Conservation (phyloP, 2,797 vertebrate species). For the Calcarius lapponicus region DNA sequence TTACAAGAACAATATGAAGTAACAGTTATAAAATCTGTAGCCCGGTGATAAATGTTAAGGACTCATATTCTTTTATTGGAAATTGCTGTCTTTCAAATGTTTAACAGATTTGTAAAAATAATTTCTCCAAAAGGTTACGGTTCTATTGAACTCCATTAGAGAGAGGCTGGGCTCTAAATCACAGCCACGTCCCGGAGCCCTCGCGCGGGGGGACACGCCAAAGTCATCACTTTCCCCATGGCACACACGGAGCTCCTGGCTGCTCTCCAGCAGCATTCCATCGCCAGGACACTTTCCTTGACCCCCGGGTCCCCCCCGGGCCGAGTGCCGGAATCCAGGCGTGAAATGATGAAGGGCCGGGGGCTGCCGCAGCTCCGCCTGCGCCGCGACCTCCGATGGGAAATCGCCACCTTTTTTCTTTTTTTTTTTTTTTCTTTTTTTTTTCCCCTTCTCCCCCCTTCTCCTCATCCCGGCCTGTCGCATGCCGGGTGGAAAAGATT, state of each 20-base stretch:
- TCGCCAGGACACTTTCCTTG: conserved; percentile 68
- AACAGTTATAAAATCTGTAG: conserved; percentile 58
- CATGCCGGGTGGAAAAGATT: conserved; percentile 92
- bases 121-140: conserved; percentile 62
- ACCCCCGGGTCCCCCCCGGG: conserved; percentile 66
- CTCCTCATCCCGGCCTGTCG: conserved; percentile 81
- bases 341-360: conserved; percentile 85
- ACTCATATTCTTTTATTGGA: conserved; percentile 55
- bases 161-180: conserved; percentile 42
- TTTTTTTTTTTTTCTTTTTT: not conserved
- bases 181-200: not conserved
- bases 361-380: conserved; percentile 64
- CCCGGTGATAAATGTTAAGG: conserved; percentile 61
- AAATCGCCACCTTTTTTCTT: conserved; percentile 68
- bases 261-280: conserved; percentile 49
- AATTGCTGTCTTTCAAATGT: conserved; percentile 67
- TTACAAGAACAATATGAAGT: conserved; percentile 63
- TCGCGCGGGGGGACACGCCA: not conserved
- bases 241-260: not conserved
- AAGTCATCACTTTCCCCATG: conserved; percentile 35
- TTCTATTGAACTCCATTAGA: conserved; percentile 25
- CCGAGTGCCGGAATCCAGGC: conserved; percentile 77
- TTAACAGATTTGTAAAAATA: conserved; percentile 71
- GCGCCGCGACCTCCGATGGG: conserved; percentile 76
- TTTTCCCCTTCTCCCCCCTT: not conserved